These are phyloP conservation scores for Bursaphelenchus okinawaensis DNA, from an alignment of 2,888 invertebrate species.

Conservation along the genomic window DNA sequence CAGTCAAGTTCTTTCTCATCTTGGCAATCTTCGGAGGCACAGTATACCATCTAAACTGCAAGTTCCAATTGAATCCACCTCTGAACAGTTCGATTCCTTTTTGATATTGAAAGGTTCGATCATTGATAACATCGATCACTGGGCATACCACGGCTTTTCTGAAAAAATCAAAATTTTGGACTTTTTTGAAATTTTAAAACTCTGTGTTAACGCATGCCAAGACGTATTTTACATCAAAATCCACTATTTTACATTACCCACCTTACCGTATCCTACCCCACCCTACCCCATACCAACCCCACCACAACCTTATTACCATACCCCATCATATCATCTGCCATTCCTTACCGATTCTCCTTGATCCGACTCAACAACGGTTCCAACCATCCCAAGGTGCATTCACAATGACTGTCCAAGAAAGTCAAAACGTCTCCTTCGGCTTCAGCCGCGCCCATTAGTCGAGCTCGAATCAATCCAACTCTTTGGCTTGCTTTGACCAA, in stretches of 20 bases:
- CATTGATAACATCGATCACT: conserved; percentile 87
- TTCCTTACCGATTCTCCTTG: conserved; percentile 71
- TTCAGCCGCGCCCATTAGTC: conserved; percentile 85
- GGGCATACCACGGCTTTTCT: conserved; percentile 71
- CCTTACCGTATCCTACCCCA: too few species aligned
- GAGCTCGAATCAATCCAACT: conserved; percentile 89
- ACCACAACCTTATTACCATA: too few species aligned
- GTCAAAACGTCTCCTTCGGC: conserved; percentile 85
- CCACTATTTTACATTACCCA: too few species aligned
- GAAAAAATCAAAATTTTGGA: conserved; percentile 14
- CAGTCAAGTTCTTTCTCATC: conserved; percentile 64
- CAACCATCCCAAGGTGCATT: conserved; percentile 97
- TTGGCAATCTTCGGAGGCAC: conserved; percentile 58
- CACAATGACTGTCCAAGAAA: conserved; percentile 95
- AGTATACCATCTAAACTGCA: conserved; percentile 80
- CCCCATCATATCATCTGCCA: too few species aligned
- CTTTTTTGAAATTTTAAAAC: background rate
- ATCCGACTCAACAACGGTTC: conserved; percentile 87
- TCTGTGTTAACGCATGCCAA: background rate
- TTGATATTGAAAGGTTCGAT: conserved; percentile 88
- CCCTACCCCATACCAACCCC: too few species aligned
- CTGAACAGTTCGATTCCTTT: conserved; percentile 86
- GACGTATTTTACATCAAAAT: background rate
- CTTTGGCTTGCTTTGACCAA: conserved; percentile 78
- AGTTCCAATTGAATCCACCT: conserved; percentile 96